These are phyloP conservation scores for Falco cherrug DNA, from an alignment of 2,797 vertebrate genomes.

Conservation along the genomic window DNA sequence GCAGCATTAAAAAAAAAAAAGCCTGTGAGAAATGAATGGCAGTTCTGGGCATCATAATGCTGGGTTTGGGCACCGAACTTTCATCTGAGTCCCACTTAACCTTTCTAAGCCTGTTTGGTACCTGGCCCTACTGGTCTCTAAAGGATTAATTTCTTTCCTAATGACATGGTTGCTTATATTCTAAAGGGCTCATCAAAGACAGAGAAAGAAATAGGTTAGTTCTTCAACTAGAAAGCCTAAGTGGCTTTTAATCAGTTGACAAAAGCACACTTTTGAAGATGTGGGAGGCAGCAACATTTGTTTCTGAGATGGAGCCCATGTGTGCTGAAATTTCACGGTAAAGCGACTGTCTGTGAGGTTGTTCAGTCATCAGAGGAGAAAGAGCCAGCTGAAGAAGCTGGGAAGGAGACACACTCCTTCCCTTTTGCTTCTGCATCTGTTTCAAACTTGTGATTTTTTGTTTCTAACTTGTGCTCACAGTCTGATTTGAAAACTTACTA, in stretches of 20 bases:
- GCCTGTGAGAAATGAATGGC: background rate
- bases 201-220: background rate
- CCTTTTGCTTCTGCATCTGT: background rate
- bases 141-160: background rate
- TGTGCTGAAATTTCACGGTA: background rate
- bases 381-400: background rate
- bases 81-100: background rate
- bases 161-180: background rate
- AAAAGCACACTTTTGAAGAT: background rate
- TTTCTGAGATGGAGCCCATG: background rate
- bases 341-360: fast-evolving
- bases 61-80: background rate
- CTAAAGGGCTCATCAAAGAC: background rate
- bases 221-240: background rate
- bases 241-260: background rate
- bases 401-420: background rate
- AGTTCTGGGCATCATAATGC: background rate
- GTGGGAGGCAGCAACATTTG: background rate
- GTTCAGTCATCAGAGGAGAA: background rate
- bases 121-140: background rate
- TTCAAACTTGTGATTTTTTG: background rate
- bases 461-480: background rate
- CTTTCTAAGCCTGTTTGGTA: background rate
- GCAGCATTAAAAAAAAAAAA: background rate
- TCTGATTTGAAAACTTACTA: background rate